These are phyloP conservation scores for Sebastes schlegelii DNA, from an alignment of 2,113 vertebrate genomes.

Conservation along the genomic window DNA sequence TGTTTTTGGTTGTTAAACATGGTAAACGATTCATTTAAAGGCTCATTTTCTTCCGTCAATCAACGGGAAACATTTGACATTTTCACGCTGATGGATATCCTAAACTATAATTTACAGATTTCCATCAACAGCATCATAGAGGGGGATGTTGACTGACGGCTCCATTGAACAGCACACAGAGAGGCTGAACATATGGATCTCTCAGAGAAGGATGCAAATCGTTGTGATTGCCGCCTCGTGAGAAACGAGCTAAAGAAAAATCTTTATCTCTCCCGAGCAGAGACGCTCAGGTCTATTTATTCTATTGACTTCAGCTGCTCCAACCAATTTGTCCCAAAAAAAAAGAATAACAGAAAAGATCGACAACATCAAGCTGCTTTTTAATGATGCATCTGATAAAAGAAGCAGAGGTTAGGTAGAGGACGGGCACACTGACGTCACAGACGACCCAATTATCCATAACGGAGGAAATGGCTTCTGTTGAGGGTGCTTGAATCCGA, in stretches of 20 bases:
- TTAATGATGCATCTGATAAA: too few species aligned
- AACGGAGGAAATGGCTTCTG: slow-evolving; percentile 35
- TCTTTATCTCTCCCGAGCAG: slow-evolving; percentile 50
- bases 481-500: slow-evolving; percentile 30
- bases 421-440: slow-evolving; percentile 25
- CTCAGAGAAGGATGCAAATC: slow-evolving; percentile 38
- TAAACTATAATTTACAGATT: slow-evolving; percentile 36
- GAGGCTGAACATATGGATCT: slow-evolving; percentile 41
- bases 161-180: slow-evolving; percentile 14
- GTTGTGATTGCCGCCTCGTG: slow-evolving; percentile 49
- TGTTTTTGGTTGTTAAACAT: too few species aligned
- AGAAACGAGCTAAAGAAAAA: slow-evolving; percentile 34
- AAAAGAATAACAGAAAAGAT: neutral
- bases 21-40: too few species aligned
- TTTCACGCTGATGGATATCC: slow-evolving; percentile 29
- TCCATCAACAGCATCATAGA: slow-evolving; percentile 16
- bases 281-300: slow-evolving; percentile 30
- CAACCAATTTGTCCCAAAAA: slow-evolving; percentile 30
- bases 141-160: slow-evolving; percentile 10
- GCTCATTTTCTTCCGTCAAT: neutral
- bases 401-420: slow-evolving; percentile 20
- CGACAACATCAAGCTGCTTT: too few species aligned
- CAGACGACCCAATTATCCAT: slow-evolving; percentile 53
- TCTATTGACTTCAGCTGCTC: slow-evolving; percentile 39
- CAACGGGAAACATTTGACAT: neutral